These are phyloP conservation scores for Chydorus sphaericus DNA, from an alignment of 2,888 invertebrate species.

Conservation along the genomic window DNA sequence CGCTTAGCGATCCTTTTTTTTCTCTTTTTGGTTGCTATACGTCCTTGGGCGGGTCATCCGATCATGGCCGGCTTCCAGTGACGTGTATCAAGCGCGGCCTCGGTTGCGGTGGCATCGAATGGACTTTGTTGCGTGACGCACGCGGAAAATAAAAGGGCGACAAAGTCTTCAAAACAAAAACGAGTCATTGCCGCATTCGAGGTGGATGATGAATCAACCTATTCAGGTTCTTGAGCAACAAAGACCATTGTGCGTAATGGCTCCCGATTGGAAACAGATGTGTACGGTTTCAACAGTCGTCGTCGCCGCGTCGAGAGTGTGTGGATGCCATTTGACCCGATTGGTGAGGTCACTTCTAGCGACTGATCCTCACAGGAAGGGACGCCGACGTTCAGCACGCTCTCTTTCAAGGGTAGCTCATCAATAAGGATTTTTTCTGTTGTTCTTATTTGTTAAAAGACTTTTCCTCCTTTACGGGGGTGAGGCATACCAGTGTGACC, in stretches of 20 bases:
- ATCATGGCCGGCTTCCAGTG: background rate
- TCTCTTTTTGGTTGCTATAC: background rate
- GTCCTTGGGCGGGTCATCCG: background rate
- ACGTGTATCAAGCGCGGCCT: too few relatives aligned
- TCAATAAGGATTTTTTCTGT: too few relatives aligned
- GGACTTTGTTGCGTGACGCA: background rate
- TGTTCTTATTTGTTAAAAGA: too few relatives aligned
- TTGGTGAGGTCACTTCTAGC: background rate
- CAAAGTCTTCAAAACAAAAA: background rate
- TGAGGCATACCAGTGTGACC: too few relatives aligned
- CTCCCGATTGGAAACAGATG: constrained; percentile 1
- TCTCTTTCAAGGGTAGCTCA: too few relatives aligned
- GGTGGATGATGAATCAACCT: too few relatives aligned
- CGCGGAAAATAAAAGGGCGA: background rate
- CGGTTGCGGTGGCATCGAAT: too few relatives aligned
- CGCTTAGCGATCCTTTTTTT: background rate
- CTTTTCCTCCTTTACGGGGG: too few relatives aligned
- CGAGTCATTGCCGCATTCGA: background rate
- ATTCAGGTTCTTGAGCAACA: too few relatives aligned
- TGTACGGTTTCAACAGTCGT: background rate
- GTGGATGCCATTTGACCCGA: background rate
- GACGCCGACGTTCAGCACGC: too few relatives aligned
- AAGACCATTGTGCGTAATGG: too few relatives aligned
- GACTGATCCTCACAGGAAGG: too few relatives aligned
- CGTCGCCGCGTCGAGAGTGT: background rate